phyloP scores from a whole-genome alignment of 2,797 vertebrate species.

The Pampus argenteus region DNA sequence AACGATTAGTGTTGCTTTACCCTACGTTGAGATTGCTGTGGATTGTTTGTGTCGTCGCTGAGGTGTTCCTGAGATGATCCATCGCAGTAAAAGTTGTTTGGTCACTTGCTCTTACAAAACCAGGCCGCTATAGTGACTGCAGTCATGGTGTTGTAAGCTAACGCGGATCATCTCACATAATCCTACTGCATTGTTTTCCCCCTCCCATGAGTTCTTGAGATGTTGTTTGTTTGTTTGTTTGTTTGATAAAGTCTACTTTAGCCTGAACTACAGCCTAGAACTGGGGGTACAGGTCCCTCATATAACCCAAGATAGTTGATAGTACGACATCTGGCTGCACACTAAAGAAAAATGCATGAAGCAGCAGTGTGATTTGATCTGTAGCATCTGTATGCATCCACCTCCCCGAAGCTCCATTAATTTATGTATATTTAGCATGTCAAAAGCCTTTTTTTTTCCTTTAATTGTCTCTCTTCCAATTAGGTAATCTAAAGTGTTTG shows the following conservation, averaged over 20 bases:
- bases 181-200: conserved; percentile 24
- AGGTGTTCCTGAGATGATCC: conserved; percentile 38
- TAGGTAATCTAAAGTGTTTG: conserved; percentile 17
- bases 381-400: conserved; percentile 32
- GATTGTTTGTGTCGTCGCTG: conserved; percentile 49
- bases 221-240: conserved; percentile 28
- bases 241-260: conserved; percentile 17
- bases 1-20: conserved; percentile 29
- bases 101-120: conserved; percentile 9
- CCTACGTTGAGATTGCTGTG: conserved; percentile 61
- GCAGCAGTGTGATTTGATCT: conserved; percentile 65
- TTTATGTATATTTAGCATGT: conserved; percentile 21
- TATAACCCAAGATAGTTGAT: background rate
- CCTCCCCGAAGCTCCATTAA: background rate
- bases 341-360: conserved; percentile 60
- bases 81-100: conserved; percentile 10
- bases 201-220: background rate
- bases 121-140: conserved; percentile 20
- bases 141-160: conserved; percentile 32
- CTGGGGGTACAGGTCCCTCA: background rate
- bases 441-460: background rate
- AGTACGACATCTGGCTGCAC: background rate
- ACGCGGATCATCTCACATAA: conserved; percentile 63
- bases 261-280: background rate
- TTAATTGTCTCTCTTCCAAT: conserved; percentile 7